Evolutionary conservation across 2,888 invertebrate genomes (phyloP).

Genomic region (Gryllus longicercus): DNA sequence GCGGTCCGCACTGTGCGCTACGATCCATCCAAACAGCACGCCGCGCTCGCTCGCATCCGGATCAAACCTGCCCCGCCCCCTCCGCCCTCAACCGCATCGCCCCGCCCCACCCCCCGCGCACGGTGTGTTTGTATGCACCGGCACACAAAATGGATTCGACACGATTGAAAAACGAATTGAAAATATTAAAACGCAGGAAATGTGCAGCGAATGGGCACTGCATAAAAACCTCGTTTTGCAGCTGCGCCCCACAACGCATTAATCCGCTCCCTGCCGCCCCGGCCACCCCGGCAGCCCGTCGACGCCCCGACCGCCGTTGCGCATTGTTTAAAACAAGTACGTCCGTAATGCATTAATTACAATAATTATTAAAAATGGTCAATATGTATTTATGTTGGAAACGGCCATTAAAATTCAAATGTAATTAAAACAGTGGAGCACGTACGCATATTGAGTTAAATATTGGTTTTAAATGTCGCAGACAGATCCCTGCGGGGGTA

Average conservation of each 20-base stretch:
- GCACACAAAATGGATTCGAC: slow-evolving; percentile 10
- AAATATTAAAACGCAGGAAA: slow-evolving; percentile 17
- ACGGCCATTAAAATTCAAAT: slow-evolving; percentile 7
- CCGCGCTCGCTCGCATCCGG: not conserved
- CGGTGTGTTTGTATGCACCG: slow-evolving; percentile 6
- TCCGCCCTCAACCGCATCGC: not conserved
- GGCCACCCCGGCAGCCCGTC: not conserved
- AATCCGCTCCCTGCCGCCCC: not conserved
- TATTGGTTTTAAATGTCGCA: slow-evolving; percentile 11
- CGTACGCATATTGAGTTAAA: slow-evolving; percentile 9
- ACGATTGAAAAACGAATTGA: slow-evolving; percentile 17
- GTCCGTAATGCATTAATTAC: slow-evolving; percentile 11
- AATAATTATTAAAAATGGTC: slow-evolving; percentile 17
- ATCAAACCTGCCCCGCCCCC: not conserved
- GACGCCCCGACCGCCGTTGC: not conserved
- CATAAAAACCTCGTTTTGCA: slow-evolving; percentile 2
- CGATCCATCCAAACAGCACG: not conserved
- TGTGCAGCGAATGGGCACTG: not conserved
- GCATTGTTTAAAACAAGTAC: slow-evolving; percentile 17
- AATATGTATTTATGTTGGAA: slow-evolving; percentile 6
- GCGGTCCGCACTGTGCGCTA: not conserved
- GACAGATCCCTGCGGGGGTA: not conserved
- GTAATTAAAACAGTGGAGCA: slow-evolving; percentile 17
- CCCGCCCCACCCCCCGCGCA: not conserved
- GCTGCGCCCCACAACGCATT: not conserved